Evolutionary conservation across 2,797 vertebrate species (phyloP).

Genomic region (Gila robusta): DNA sequence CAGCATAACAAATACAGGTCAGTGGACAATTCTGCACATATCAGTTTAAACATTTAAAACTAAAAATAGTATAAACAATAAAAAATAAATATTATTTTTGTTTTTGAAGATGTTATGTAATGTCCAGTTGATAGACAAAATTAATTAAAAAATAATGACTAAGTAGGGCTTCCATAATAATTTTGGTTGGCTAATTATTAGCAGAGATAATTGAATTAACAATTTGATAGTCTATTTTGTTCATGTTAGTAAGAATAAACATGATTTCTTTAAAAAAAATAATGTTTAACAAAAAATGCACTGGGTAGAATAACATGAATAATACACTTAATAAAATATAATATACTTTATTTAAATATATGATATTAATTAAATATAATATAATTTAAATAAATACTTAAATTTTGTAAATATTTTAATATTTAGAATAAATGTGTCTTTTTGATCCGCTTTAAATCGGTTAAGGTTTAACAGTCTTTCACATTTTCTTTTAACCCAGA

Average conservation of each 20-base stretch:
- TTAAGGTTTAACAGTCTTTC: not conserved
- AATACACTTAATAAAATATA: not conserved
- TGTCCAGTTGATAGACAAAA: not conserved
- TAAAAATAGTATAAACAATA: not conserved
- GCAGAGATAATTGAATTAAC: not conserved
- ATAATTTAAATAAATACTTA: not conserved
- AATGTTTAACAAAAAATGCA: not conserved
- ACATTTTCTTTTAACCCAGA: too few species aligned
- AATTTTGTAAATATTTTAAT: not conserved
- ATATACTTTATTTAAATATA: not conserved
- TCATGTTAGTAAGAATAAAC: not conserved
- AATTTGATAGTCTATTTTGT: not conserved
- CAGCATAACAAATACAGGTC: slow-evolving; percentile 97
- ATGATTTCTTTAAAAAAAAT: too few species aligned
- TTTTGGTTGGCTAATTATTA: not conserved
- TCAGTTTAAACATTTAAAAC: not conserved
- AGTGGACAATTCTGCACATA: slow-evolving; percentile 37
- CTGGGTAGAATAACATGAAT: not conserved
- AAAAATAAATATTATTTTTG: not conserved
- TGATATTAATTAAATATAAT: not conserved
- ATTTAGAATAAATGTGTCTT: not conserved
- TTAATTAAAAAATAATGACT: not conserved
- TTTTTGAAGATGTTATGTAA: not conserved
- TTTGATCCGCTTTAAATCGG: not conserved
- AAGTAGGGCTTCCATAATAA: not conserved